Conservation (phyloP, 64 coral and sea anemone genomes). For the Platygyra sinensis region DNA sequence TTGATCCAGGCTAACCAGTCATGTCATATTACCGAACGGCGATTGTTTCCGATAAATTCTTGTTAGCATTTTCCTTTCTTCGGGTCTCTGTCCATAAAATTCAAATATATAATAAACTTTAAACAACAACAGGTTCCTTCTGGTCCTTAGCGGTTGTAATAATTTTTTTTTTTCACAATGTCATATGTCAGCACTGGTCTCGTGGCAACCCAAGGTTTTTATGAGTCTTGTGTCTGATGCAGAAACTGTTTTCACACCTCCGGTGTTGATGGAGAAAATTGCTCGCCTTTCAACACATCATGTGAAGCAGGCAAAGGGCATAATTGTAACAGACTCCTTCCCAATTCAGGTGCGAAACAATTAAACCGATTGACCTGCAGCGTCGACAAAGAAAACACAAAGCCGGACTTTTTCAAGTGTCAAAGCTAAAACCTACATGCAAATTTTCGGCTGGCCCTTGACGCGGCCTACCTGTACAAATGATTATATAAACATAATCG, state of each 20-base stretch:
- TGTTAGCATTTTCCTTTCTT: neutral
- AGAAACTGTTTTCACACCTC: slow-evolving; percentile 16
- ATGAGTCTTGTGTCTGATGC: no score
- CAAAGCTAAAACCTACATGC: neutral
- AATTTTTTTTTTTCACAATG: neutral
- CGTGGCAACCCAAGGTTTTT: slow-evolving; percentile 6
- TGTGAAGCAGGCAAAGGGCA: neutral
- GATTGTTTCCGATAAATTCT: neutral
- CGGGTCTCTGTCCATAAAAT: neutral
- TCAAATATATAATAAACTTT: neutral
- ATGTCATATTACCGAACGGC: neutral
- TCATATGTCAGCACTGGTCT: neutral
- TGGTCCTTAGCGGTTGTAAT: neutral
- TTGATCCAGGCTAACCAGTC: neutral
- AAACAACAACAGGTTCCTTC: neutral
- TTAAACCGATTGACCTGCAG: neutral
- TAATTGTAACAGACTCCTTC: neutral
- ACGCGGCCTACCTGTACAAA: neutral
- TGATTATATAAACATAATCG: neutral
- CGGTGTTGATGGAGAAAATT: no score
- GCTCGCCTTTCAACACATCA: neutral
- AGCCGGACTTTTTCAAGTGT: neutral
- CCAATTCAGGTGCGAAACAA: neutral
- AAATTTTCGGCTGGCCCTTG: neutral
- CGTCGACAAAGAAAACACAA: neutral